phyloP scores from a whole-genome alignment of 2,797 vertebrate genomes.

The Crypturellus tataupa region DNA sequence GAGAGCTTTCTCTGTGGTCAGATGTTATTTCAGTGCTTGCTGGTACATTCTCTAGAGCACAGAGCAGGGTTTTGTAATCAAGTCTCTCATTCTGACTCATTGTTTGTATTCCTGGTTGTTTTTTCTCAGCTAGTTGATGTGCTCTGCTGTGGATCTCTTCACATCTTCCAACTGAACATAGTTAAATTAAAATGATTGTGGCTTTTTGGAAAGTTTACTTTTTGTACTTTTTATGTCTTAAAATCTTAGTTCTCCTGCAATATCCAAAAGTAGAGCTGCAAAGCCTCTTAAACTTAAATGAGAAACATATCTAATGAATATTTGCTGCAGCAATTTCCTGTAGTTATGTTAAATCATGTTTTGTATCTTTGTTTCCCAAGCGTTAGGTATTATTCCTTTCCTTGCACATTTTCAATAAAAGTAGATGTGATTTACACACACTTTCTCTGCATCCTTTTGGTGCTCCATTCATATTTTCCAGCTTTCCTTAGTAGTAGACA shows the following conservation, averaged over 20 bases:
- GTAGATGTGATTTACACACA: fast-evolving
- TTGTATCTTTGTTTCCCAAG: not conserved
- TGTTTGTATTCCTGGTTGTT: not conserved
- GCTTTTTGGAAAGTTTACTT: not conserved
- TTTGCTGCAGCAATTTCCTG: not conserved
- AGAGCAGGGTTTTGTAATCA: not conserved
- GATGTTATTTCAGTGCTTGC: not conserved
- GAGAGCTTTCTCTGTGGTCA: not conserved
- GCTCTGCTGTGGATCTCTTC: not conserved
- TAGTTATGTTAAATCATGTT: not conserved
- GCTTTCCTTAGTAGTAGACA: not conserved
- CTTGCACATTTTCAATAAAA: not conserved
- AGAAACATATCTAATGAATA: not conserved
- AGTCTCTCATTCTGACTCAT: not conserved
- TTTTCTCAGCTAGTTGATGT: not conserved
- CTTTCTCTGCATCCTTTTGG: not conserved
- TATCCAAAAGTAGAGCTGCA: not conserved
- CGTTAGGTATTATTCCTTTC: fast-evolving
- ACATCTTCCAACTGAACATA: not conserved
- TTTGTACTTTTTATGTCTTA: not conserved
- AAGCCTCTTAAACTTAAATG: not conserved
- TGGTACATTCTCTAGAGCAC: not conserved
- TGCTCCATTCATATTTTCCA: not conserved
- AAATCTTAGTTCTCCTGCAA: not conserved
- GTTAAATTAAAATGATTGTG: not conserved